These are phyloP conservation scores for Neosilurus hyrtlii DNA, from an alignment of 2,797 vertebrate species.

Conservation along the genomic window DNA sequence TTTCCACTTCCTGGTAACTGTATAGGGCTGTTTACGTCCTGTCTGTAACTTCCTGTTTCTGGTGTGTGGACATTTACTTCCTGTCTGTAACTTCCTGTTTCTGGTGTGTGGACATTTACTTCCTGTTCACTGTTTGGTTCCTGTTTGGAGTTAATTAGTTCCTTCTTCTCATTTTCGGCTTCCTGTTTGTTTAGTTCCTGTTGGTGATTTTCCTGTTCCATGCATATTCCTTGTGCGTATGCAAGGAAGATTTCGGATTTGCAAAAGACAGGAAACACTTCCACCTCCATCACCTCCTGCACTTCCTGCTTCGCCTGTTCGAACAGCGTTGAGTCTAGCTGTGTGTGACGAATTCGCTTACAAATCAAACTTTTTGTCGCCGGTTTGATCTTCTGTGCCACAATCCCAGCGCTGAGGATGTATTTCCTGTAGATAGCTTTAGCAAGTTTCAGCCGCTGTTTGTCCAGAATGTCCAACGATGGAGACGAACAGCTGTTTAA, in stretches of 20 bases:
- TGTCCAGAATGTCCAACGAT: conserved; percentile 67
- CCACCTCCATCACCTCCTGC: conserved; percentile 91
- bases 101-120: neutral
- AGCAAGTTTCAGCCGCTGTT: conserved; percentile 88
- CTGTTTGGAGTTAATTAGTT: neutral
- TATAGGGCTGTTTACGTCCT: neutral
- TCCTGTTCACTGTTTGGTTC: neutral
- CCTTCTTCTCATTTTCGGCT: neutral
- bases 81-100: neutral
- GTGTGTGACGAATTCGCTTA: conserved; percentile 84
- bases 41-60: neutral
- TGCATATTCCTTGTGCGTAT: conserved; percentile 83
- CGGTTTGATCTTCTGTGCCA: conserved; percentile 87
- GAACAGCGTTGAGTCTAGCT: conserved; percentile 93
- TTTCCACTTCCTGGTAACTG: neutral
- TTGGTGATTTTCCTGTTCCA: conserved; percentile 81
- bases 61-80: neutral
- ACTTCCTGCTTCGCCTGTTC: conserved; percentile 94
- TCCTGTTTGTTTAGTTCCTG: neutral
- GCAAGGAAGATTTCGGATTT: conserved; percentile 95
- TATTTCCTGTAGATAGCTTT: conserved; percentile 97
- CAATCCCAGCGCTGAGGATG: conserved; percentile 86
- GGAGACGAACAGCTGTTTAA: neutral
- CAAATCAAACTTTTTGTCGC: conserved; percentile 92
- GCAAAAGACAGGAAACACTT: conserved; percentile 93